Evolutionary conservation across 2,888 invertebrate species (phyloP).

Genomic region (Poecilus cupreus): DNA sequence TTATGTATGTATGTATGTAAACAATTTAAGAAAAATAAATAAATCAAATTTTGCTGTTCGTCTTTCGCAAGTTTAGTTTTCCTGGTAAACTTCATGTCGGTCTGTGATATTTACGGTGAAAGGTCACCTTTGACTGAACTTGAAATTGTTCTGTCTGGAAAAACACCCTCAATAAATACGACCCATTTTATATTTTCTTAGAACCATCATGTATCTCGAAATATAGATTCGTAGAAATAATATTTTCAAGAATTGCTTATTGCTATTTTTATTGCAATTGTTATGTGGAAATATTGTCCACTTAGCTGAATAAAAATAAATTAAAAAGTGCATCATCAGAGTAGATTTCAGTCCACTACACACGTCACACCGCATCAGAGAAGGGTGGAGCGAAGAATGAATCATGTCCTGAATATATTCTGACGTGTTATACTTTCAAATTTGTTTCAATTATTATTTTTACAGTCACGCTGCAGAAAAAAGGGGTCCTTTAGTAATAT

Average conservation of each 20-base stretch:
- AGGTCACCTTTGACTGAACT: neutral
- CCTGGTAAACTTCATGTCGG: too few relatives aligned
- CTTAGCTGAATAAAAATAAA: constrained; percentile 17
- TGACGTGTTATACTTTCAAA: constrained; percentile 24
- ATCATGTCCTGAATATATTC: constrained; percentile 16
- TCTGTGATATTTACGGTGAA: neutral
- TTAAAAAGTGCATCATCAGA: constrained; percentile 23
- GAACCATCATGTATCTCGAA: neutral
- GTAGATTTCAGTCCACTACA: constrained; percentile 5
- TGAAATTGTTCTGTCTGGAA: neutral
- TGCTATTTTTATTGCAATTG: neutral
- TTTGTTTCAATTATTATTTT: constrained; percentile 17
- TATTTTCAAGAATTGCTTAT: neutral
- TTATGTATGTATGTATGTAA: too few relatives aligned
- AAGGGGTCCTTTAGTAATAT: neutral
- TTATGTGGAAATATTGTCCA: neutral
- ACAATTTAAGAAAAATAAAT: too few relatives aligned
- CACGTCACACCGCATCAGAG: neutral
- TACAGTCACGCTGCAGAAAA: neutral
- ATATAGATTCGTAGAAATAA: neutral
- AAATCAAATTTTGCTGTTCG: too few relatives aligned
- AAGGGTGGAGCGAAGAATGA: constrained; percentile 22
- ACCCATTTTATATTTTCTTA: neutral
- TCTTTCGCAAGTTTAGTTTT: too few relatives aligned
- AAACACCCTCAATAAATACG: neutral